Percentiles rank a stretch among this genome's conserved stretches.
Conservation (phyloP, 2,888 invertebrate species). For the Drosophila trichaetosa region DNA sequence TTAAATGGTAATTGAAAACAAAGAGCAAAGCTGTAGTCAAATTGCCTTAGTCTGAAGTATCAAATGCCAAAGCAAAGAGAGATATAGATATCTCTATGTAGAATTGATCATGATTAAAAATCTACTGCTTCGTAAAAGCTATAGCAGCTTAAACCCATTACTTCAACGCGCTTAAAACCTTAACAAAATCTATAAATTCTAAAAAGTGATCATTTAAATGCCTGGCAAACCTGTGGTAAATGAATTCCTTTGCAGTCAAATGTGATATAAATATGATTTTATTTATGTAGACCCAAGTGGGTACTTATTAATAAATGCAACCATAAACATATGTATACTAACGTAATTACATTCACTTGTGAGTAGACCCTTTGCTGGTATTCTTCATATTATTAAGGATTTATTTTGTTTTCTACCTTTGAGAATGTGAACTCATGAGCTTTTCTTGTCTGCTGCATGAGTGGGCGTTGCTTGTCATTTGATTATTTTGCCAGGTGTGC, state of each 20-base stretch:
- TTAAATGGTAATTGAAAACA: too few relatives aligned
- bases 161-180: background rate
- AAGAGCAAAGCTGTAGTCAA: too few relatives aligned
- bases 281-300: conserved; percentile 3
- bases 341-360: conserved; percentile 18
- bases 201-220: background rate
- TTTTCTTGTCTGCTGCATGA: conserved; percentile 39
- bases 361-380: background rate
- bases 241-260: background rate
- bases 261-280: background rate
- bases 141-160: background rate
- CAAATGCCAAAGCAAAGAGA: background rate
- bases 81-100: background rate
- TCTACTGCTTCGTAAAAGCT: background rate
- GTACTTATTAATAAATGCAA: background rate
- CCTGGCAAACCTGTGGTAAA: background rate
- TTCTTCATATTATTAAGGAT: conserved; percentile 12
- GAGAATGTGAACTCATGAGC: conserved; percentile 35
- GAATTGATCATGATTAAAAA: background rate
- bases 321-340: background rate
- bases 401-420: conserved; percentile 14
- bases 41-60: background rate
- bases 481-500: conserved; percentile 33
- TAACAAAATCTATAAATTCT: too few relatives aligned
- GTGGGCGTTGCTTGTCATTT: conserved; percentile 55